Evolutionary conservation across 2,888 invertebrate species (phyloP).

Genomic region (Lepidocyrtoides sp.): DNA sequence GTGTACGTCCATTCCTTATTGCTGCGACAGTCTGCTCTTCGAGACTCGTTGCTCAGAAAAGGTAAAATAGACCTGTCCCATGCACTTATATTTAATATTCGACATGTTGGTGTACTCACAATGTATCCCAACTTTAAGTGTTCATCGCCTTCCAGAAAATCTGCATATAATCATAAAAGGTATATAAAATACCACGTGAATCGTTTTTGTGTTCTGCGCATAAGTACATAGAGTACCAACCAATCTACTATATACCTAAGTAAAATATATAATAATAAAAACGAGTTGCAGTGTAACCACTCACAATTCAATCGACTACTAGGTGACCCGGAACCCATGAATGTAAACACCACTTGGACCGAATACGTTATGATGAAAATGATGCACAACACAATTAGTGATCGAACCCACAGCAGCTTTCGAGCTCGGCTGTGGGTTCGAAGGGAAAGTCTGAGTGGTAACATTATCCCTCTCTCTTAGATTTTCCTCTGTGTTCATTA

Average conservation of each 20-base stretch:
- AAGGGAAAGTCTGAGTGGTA: conserved; percentile 53
- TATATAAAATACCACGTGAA: no score
- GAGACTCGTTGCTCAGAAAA: conserved; percentile 61
- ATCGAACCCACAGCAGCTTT: conserved; percentile 75
- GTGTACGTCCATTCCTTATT: conserved; percentile 81
- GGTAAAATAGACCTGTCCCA: conserved; percentile 81
- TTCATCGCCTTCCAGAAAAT: conserved; percentile 80
- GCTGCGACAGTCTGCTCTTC: conserved; percentile 45
- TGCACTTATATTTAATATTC: conserved; percentile 81
- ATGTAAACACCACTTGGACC: conserved; percentile 60
- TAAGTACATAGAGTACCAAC: no score
- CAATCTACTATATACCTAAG: no score
- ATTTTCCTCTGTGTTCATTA: conserved; percentile 1
- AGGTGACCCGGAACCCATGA: conserved; percentile 54
- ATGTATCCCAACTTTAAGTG: conserved; percentile 77
- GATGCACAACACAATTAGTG: conserved; percentile 51
- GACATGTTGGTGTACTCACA: conserved; percentile 78
- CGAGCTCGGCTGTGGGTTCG: conserved; percentile 49
- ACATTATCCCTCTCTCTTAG: conserved; percentile 30
- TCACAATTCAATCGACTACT: conserved; percentile 73
- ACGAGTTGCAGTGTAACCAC: background rate
- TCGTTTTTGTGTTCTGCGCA: no score
- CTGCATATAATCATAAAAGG: no score
- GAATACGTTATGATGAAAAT: conserved; percentile 71
- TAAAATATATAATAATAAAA: background rate